Evolutionary conservation across 2,888 invertebrate genomes (phyloP).

Genomic region (Pseudococcus viburni): DNA sequence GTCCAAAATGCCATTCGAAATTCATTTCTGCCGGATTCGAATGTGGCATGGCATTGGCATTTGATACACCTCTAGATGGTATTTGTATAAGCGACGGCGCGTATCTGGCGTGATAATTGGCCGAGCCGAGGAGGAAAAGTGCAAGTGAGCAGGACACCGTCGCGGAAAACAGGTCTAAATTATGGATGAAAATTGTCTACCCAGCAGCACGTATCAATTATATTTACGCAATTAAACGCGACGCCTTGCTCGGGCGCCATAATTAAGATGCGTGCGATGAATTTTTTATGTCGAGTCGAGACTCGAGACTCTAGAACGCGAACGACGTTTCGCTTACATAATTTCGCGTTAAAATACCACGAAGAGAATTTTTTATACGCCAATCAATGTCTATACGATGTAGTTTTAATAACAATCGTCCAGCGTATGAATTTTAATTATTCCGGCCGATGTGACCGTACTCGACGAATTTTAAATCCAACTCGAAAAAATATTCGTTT

Average conservation of each 20-base stretch:
- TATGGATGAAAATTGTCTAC: conserved; percentile 17
- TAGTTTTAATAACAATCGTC: no score
- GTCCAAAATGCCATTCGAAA: neutral
- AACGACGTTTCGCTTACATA: conserved; percentile 39
- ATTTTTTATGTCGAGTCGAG: conserved; percentile 11
- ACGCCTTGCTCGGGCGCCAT: conserved; percentile 38
- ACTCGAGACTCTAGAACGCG: neutral
- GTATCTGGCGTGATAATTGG: conserved; percentile 8
- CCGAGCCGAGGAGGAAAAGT: neutral
- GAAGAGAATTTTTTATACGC: conserved; percentile 12
- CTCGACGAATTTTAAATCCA: conserved; percentile 14
- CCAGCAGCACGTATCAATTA: conserved; percentile 41
- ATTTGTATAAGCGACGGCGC: conserved; percentile 21
- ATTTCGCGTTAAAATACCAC: neutral
- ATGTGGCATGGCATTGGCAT: neutral
- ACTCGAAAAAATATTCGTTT: neutral
- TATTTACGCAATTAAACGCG: conserved; percentile 50
- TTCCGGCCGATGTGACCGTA: neutral
- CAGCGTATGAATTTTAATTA: neutral
- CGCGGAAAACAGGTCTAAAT: conserved; percentile 11
- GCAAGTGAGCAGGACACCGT: conserved; percentile 5
- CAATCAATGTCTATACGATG: conserved; percentile 7
- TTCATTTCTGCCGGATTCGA: neutral
- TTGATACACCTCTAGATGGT: neutral
- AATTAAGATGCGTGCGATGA: conserved; percentile 36